Conservation (phyloP, 1,140 invertebrate species). For the Sycophila sp. region DNA sequence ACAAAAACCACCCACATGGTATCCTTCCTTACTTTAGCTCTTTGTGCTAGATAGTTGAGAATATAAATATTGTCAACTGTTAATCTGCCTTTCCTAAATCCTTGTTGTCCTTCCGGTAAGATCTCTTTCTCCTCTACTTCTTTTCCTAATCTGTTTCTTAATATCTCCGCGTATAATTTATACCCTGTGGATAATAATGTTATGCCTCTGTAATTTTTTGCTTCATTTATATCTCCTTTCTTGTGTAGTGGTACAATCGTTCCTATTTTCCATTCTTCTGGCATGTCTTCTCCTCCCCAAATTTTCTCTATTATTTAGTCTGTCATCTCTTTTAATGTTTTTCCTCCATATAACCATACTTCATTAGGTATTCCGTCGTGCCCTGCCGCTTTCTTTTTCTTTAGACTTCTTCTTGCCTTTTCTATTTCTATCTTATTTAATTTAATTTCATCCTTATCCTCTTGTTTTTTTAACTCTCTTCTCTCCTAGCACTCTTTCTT, state of each 20-base stretch:
- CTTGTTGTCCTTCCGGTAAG: too few species aligned
- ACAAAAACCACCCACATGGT: too few species aligned
- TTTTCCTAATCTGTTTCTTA: not conserved
- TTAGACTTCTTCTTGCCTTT: not conserved
- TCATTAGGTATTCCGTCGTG: not conserved
- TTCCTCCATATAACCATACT: not conserved
- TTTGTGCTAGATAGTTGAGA: too few species aligned
- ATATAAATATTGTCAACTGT: too few species aligned
- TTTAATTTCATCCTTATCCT: not conserved
- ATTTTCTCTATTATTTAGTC: not conserved
- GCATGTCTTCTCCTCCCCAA: not conserved
- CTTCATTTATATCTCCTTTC: not conserved
- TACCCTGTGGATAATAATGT: not conserved
- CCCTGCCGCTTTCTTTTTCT: not conserved
- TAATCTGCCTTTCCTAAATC: too few species aligned
- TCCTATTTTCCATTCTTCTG: not conserved
- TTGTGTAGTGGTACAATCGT: not conserved
- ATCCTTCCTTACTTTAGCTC: too few species aligned
- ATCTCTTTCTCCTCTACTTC: not conserved
- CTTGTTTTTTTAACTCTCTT: not conserved
- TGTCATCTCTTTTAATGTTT: not conserved
- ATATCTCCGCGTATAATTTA: not conserved
- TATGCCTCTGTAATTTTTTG: not conserved
- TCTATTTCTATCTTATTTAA: not conserved
- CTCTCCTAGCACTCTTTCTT: not conserved